Evolutionary conservation across 2,113 vertebrate species (phyloP).

Genomic region (Parus major): DNA sequence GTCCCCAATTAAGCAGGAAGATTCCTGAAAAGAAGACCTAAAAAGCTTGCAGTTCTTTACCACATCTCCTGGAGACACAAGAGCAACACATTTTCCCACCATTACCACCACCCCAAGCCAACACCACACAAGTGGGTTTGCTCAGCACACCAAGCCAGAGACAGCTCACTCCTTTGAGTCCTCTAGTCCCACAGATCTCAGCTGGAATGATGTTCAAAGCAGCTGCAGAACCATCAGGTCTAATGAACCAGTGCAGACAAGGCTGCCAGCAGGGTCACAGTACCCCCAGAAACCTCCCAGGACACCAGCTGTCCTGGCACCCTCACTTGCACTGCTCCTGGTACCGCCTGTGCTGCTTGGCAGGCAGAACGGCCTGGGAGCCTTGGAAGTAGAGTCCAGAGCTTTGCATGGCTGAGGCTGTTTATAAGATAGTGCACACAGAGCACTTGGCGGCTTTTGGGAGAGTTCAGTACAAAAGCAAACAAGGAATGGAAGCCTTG

Average conservation of each 20-base stretch:
- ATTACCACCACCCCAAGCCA: not conserved
- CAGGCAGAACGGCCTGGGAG: not conserved
- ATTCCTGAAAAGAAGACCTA: not conserved
- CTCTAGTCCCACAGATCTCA: not conserved
- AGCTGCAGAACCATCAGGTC: not conserved
- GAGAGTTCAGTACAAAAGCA: not conserved
- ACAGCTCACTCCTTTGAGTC: not conserved
- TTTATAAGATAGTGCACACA: not conserved
- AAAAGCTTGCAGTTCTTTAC: not conserved
- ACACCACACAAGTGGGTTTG: not conserved
- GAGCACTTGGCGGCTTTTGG: not conserved
- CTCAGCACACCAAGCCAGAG: not conserved
- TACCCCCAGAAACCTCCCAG: not conserved
- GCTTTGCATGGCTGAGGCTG: not conserved
- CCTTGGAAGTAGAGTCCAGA: not conserved
- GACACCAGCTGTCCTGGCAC: not conserved
- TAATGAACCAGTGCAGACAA: not conserved
- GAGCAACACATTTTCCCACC: not conserved
- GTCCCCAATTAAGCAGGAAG: not conserved
- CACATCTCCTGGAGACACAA: not conserved
- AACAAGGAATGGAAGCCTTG: not conserved
- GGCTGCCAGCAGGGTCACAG: conserved; percentile 4
- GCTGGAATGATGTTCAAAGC: not conserved
- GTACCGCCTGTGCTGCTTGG: not conserved
- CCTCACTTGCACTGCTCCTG: not conserved